Base-by-base conservation (phyloP, 2,113 vertebrate genomes). In the Callospermophilus lateralis region DNA sequence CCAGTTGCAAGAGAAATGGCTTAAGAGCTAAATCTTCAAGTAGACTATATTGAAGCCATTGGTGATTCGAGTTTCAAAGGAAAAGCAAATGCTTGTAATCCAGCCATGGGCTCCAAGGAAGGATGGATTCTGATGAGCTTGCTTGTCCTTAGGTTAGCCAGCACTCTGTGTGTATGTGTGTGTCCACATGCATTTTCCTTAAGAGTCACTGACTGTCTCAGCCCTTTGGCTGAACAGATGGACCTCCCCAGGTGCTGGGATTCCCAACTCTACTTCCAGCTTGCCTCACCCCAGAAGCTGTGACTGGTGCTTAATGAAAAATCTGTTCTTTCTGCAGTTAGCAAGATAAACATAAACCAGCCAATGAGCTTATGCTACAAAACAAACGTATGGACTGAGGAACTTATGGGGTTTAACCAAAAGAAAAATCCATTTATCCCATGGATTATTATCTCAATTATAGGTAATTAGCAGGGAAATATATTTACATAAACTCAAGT, bases 401-500 rank as follows among this genome's bases (percentile, higher is more conserved):
- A 89, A 72, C 74, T 84, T 81, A 80, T n/a, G 39, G n/a, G 37
- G 92, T 87, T 96, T 77, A 91, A 79, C 45, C 13, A 9, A 72
- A 70, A 70, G 73, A 92, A 93, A 92, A 84, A 67, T 78, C 22
- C 77, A 97, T 79, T 96, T 97, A 95, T 81, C 84, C 39, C 67
- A 34, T 92, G 94, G 72, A 96, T 94, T 94, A 96, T 96, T 89
- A 97, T 87, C 86, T 96, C 86, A 96, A 94, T 97, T 97, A 95
- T 65, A 94, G 80, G 32, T 95, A 96, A 97, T 97, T 97, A 97
- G 53, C 58, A 94, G 80, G 87, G 63, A 97, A 96, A 97, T 80
- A 88, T 48, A 93, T 58, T 90, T 93, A 74, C 9, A 45, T 92
- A 92, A 96, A 93, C 10, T 90, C 39, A 88, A 74, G 72, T 78